Conservation (phyloP, 2,797 vertebrate species). For the Oreochromis mossambicus region DNA sequence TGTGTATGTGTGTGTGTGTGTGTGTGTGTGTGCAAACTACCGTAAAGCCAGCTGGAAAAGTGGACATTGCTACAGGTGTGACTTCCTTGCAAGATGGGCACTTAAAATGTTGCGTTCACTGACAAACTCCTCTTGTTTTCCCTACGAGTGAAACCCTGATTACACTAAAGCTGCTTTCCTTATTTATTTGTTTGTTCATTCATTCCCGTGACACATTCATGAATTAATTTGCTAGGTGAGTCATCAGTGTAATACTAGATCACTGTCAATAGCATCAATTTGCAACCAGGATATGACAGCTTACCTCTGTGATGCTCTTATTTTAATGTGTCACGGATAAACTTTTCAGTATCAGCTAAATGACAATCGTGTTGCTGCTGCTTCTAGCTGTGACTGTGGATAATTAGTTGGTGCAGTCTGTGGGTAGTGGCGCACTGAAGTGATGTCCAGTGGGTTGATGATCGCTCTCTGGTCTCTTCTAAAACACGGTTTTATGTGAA, state of each 20-base stretch:
- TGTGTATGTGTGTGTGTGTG: background rate
- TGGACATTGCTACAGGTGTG: background rate
- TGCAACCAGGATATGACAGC: conserved; percentile 6
- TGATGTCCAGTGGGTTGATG: background rate
- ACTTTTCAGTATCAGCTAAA: conserved; percentile 21
- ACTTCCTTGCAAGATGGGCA: background rate
- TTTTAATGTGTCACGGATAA: background rate
- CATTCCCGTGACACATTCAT: background rate
- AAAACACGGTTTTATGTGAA: background rate
- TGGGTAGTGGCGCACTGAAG: background rate
- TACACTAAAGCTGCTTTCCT: background rate
- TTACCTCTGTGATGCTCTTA: background rate
- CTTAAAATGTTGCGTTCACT: background rate
- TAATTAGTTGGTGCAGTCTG: conserved; percentile 8
- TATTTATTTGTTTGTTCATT: background rate
- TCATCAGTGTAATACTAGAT: conserved; percentile 16
- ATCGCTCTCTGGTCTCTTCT: background rate
- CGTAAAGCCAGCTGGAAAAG: background rate
- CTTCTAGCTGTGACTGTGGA: background rate
- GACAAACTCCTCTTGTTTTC: background rate
- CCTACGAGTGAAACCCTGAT: background rate
- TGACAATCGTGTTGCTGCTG: background rate
- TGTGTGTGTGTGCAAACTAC: background rate
- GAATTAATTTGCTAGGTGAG: conserved; percentile 10
- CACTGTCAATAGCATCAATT: conserved; percentile 32